Evolutionary conservation across 1,140 invertebrate species (phyloP), one percentile per base, ranked within the genome.

Genomic region (Philotrypesis tridentata): DNA sequence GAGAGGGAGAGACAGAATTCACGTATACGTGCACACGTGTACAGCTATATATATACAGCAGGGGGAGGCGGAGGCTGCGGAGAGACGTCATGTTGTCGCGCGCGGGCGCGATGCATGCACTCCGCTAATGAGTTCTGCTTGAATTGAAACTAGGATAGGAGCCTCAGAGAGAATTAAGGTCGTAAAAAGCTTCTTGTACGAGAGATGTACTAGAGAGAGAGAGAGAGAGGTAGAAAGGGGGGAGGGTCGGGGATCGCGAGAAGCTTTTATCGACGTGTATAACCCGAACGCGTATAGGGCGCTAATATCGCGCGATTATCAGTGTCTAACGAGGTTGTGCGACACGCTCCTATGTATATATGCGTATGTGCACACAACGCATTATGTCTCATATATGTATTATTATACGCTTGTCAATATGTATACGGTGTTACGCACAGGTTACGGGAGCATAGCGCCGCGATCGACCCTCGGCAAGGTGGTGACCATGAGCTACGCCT

Each of bases 391-490:
- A 48, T 21, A 17, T 4, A 5, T 3, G 12, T 55, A n/a, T 55
- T 2, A 3, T 1, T 33, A 21, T 71, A 11, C 33, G 21, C 25
- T 21, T 23, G 33, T n/a, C n/a, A n/a, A n/a, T n/a, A n/a, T n/a
- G n/a, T n/a, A n/a, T n/a, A n/a, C n/a, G n/a, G n/a, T n/a, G n/a
- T n/a, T n/a, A n/a, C n/a, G n/a, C 29, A 25, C 93, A 97, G 97
- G 97, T 87, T 98, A 97, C 88, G 97, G 97, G 14, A 97, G 97
- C 87, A 95, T 98, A 37, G 95, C 95, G 0, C 97, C 97, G 1
- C 93, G 94, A 81, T 96, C 95, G n/a, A 94, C 95, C 0, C 91
- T 96, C 55, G 97, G 97, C 0, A 96, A 97, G 89, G 93, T 96
- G 37, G 95, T 97, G 0, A 98, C 97, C 6, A 96, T 98, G 89